Evolutionary conservation across 2,113 vertebrate genomes (phyloP), one percentile per base, ranked within the genome.

Genomic region (Thomomys bottae): DNA sequence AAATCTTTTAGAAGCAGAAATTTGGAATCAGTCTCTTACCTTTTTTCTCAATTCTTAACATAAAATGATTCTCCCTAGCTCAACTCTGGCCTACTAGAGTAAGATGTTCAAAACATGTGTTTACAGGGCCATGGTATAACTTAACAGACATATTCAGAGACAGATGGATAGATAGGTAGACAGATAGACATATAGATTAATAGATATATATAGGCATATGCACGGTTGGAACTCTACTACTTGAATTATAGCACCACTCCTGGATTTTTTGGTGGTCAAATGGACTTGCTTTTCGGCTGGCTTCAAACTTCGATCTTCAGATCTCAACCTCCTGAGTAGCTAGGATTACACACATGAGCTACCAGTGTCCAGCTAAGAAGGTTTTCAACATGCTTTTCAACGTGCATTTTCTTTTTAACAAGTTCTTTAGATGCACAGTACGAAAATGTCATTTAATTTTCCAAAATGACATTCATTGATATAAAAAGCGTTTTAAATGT

Each of bases 401-500:
- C 57, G 90, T 78, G 15, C 42, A 57, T 88, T 94, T 96, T 24
- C 76, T 79, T 94, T 90, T 94, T 77, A 92, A 85, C 79, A 89
- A 88, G n/a, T 88, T 92, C 72, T 95, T 88, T 45, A 76, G 87
- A 42, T 90, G 77, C 66, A 88, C 0, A 40, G n/a, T 34, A 87
- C 36, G 85, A 92, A 54, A 92, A 95, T 59, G 24, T 81, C 82
- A 89, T 87, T 86, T 95, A 59, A 83, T 86, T 91, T 88, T 70
- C 75, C 77, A 80, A 94, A 87, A 70, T 86, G 76, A 49, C 83
- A 59, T 68, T 94, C 73, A 49, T 20, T 40, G 82, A 77, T 88
- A 92, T 88, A 92, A 95, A 96, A 91, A 72, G 76, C 45, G 73
- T 90, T 88, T 89, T 93, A 94, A 95, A 96, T 89, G 87, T 95